Percentiles rank a stretch among this genome's conserved stretches.
Evolutionary conservation across 2,113 vertebrate genomes (phyloP).

Genomic region (Neolamprologus falcicula): DNA sequence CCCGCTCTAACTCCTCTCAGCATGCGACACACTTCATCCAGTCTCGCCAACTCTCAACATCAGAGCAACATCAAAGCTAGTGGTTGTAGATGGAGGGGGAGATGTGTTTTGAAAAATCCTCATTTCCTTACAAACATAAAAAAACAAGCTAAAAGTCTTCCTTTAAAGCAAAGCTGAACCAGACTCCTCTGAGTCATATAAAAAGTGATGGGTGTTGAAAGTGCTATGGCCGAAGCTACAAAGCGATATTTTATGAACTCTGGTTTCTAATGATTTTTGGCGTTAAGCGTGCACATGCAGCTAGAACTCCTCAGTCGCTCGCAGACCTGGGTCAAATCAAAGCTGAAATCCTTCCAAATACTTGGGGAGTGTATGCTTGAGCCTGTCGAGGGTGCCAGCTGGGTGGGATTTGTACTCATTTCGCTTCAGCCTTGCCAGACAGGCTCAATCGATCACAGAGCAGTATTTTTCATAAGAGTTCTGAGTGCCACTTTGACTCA

Average conservation of each 20-base stretch:
- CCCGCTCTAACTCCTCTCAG: not conserved
- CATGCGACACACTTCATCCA: not conserved
- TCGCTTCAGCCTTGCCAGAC: constrained; percentile 36
- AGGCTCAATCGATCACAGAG: constrained; percentile 52
- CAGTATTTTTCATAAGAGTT: constrained; percentile 59
- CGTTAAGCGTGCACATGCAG: constrained; percentile 38
- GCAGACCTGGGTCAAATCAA: constrained; percentile 57
- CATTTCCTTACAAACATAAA: constrained; percentile 46
- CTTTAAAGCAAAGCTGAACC: constrained; percentile 59
- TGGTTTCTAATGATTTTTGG: constrained; percentile 52
- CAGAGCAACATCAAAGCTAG: constrained; percentile 50
- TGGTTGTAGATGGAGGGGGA: constrained; percentile 13
- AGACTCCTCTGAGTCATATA: constrained; percentile 54
- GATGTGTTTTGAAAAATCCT: constrained; percentile 61
- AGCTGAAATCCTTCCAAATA: constrained; percentile 62
- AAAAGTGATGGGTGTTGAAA: constrained; percentile 63
- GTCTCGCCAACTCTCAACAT: constrained; percentile 29
- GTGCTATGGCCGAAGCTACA: constrained; percentile 62
- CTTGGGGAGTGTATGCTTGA: constrained; percentile 32
- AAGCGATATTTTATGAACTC: constrained; percentile 56
- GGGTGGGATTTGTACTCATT: constrained; percentile 36
- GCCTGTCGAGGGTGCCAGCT: constrained; percentile 44
- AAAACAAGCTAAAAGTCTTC: constrained; percentile 31
- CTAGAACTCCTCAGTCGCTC: constrained; percentile 42
- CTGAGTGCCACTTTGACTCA: constrained; percentile 39